Base-by-base conservation (phyloP, 2,113 vertebrate species). In the Nematolebias whitei region DNA sequence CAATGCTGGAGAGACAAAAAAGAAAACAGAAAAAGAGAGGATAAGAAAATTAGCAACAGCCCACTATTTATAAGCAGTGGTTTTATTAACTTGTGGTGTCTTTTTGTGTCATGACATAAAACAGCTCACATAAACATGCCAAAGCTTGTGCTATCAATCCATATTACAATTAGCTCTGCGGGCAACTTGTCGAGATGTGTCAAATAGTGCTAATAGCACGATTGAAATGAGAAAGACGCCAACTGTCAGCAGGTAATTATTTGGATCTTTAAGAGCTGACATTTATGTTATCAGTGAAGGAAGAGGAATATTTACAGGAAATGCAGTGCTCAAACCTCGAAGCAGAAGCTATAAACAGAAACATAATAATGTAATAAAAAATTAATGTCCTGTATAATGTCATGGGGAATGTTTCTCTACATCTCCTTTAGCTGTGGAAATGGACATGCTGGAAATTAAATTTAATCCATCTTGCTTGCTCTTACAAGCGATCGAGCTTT, bases 1-100 rank as follows among this genome's bases (percentile, higher is more conserved):
- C 89, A 51, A 76, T 85, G 83, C 86, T 91, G 84, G 65, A 85
- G 35, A 35, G 32, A 35, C 5, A 38, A 39, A 29, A 38, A 39
- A 26, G 4, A 18, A 18, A n/a, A n/a, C n/a, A n/a, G n/a, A n/a
- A 80, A 56, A 65, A 66, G 80, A 76, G 51, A 83, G 29, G 68
- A 91, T 54, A 88, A 74, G 77, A 78, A 78, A 88, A 88, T 91
- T 63, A 90, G 87, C 88, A 78, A 83, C 51, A 74, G 68, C 26
- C 32, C 63, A 83, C 72, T 56, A 63, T 85, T 83, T 85, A 80
- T 44, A 81, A 48, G 78, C 74, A 48, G 70, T 85, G 78, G 67
- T 86, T 90, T 87, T 88, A 88, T 90, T 67, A 81, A 90, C 83
- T 87, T 22, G 45, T 55, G 35, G 72, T 78, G 76, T 80, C 53